phyloP scores from a whole-genome alignment of 1,140 invertebrate species.

The Campoletis sonorensis region DNA sequence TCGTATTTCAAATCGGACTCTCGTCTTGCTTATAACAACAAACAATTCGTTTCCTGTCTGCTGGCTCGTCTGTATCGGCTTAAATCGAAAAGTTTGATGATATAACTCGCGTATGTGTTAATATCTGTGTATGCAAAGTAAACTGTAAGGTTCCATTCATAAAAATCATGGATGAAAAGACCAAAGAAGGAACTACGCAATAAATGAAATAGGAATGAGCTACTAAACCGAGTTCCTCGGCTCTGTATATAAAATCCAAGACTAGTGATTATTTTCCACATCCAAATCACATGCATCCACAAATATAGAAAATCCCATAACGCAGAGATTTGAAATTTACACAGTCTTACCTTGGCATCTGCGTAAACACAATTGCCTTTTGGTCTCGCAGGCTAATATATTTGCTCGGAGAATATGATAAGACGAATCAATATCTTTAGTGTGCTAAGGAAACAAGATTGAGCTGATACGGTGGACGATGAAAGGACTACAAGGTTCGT shows the following conservation, averaged over 20 bases:
- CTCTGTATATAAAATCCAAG: background rate
- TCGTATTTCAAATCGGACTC: slow-evolving; percentile 68
- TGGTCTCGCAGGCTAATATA: background rate
- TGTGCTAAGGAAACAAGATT: background rate
- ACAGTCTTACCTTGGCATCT: background rate
- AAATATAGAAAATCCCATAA: background rate
- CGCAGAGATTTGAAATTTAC: background rate
- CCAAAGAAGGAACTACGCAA: no score
- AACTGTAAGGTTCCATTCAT: no score
- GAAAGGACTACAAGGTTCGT: background rate
- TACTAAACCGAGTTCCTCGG: background rate
- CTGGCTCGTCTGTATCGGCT: slow-evolving; percentile 46
- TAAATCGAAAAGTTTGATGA: background rate
- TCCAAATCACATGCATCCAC: background rate
- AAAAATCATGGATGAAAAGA: no score
- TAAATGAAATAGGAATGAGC: background rate
- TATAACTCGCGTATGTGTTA: background rate
- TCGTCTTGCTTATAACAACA: slow-evolving; percentile 69
- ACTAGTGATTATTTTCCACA: background rate
- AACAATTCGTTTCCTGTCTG: slow-evolving; percentile 66
- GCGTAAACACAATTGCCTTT: background rate
- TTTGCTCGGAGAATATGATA: background rate
- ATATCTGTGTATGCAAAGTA: no score
- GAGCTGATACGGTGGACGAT: slow-evolving; percentile 9
- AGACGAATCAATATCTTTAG: slow-evolving; percentile 1